Evolutionary conservation across 2,113 vertebrate species (phyloP), one percentile per base, ranked within the genome.

Genomic region (Formicarius rufipectus): DNA sequence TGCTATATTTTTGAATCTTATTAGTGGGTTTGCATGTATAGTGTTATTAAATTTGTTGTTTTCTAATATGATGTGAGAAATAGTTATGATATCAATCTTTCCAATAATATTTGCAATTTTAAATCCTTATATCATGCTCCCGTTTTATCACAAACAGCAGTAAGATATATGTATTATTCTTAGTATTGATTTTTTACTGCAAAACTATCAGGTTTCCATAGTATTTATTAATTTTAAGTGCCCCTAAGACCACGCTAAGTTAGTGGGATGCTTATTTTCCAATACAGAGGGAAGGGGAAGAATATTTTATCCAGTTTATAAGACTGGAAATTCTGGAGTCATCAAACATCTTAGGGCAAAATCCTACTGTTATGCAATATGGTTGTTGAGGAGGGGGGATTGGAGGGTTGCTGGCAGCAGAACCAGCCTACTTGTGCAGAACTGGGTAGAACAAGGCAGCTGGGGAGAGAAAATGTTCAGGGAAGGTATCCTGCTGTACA

Each of bases 21-120:
- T 62, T 83, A 92, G 35, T 28, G 58, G 40, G 27, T 83, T 91
- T 85, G 42, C 35, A 53, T 74, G 66, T n/a, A 56, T 58, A 68
- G 22, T 64, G 15, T 77, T 84, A 92, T 89, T 55, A 76, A 94
- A 89, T 93, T 94, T 94, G 58, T 78, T 91, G 83, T 95, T 95
- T 93, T 85, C 60, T 96, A 95, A 95, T 94, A 66, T 62, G 76
- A 92, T 82, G 91, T 91, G 67, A 79, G 73, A 94, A 93, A 93
- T 94, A 84, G 81, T 94, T 96, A 89, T 30, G 25, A 40, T 96
- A 93, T 94, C 66, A 96, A 75, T 93, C 95, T 97, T 92, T 95
- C 90, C 72, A 95, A 97, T 96, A 96, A 87, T 89, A 95, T 91
- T 60, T 91, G 47, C 80, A 95, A 96, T 96, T 97, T 97, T 47